These are phyloP conservation scores for Tortricodes alternella DNA, from an alignment of 2,888 invertebrate genomes.

Conservation along the genomic window DNA sequence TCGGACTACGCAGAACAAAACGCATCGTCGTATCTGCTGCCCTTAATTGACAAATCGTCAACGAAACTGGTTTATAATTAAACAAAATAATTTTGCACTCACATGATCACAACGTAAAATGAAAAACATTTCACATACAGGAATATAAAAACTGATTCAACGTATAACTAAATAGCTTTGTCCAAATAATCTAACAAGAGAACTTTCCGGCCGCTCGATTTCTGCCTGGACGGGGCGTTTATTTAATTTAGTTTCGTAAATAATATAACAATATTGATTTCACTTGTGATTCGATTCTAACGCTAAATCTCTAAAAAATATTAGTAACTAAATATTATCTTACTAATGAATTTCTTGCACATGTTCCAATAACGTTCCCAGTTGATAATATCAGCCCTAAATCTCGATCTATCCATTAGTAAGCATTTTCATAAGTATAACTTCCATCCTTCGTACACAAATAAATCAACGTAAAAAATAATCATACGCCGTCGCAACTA, in stretches of 20 bases:
- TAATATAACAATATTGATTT: conserved; percentile 25
- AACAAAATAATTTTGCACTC: conserved; percentile 77
- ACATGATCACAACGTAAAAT: conserved; percentile 82
- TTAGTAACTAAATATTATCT: conserved; percentile 25
- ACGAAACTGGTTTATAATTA: conserved; percentile 67
- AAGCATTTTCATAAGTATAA: conserved; percentile 27
- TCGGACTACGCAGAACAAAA: conserved; percentile 77
- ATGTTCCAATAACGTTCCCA: conserved; percentile 7
- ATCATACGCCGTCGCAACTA: conserved; percentile 27
- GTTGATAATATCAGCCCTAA: background rate
- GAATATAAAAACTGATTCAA: conserved; percentile 59
- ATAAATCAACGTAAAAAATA: conserved; percentile 27
- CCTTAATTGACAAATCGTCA: conserved; percentile 65
- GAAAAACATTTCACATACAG: conserved; percentile 78
- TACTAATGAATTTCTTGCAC: conserved; percentile 25
- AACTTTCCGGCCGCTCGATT: conserved; percentile 32
- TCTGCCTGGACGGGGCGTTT: conserved; percentile 23
- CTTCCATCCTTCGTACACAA: conserved; percentile 15
- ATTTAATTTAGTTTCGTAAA: conserved; percentile 22
- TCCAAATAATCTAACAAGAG: conserved; percentile 32
- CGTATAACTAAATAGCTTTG: conserved; percentile 46
- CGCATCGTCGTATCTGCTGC: conserved; percentile 67
- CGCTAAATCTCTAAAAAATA: conserved; percentile 24
- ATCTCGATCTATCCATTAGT: conserved; percentile 17
- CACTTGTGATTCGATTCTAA: conserved; percentile 28